Conservation (phyloP, 2,888 invertebrate genomes). For the Leucania comma region DNA sequence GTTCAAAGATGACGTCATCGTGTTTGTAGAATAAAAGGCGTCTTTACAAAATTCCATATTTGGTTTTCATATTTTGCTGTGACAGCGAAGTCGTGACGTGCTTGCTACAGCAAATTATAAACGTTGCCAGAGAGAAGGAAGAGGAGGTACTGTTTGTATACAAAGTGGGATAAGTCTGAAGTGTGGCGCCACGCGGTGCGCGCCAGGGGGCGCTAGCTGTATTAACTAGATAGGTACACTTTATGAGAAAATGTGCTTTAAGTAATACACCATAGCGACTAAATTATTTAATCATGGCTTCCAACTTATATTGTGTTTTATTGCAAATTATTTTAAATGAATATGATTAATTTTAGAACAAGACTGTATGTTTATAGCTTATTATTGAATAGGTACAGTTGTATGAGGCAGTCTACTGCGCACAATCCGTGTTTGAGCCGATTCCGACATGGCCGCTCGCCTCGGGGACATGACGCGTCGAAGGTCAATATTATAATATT, state of each 20-base stretch:
- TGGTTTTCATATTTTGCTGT: background rate
- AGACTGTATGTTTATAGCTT: constrained; percentile 53
- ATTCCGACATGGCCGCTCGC: constrained; percentile 5
- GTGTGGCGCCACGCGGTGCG: constrained; percentile 14
- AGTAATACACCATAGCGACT: constrained; percentile 18
- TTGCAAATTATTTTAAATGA: constrained; percentile 38
- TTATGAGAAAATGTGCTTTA: constrained; percentile 41
- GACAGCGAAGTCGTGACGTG: background rate
- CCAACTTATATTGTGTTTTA: constrained; percentile 46
- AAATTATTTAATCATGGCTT: constrained; percentile 57
- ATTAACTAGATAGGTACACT: constrained; percentile 35
- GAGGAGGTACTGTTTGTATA: constrained; percentile 4
- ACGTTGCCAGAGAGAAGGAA: background rate
- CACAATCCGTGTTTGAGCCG: background rate
- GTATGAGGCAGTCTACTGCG: constrained; percentile 39
- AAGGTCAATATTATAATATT: constrained; percentile 21
- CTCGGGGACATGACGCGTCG: constrained; percentile 4
- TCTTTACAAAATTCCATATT: background rate
- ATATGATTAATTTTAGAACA: constrained; percentile 44
- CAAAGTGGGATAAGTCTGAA: constrained; percentile 45
- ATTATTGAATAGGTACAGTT: constrained; percentile 26
- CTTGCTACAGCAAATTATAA: background rate
- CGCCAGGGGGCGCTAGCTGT: constrained; percentile 43
- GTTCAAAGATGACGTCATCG: background rate
- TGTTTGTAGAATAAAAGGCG: too few species aligned